Percentiles rank a stretch among this genome's conserved stretches.
Conservation (phyloP, 2,113 vertebrate species). For the Phylloscopus trochiloides region DNA sequence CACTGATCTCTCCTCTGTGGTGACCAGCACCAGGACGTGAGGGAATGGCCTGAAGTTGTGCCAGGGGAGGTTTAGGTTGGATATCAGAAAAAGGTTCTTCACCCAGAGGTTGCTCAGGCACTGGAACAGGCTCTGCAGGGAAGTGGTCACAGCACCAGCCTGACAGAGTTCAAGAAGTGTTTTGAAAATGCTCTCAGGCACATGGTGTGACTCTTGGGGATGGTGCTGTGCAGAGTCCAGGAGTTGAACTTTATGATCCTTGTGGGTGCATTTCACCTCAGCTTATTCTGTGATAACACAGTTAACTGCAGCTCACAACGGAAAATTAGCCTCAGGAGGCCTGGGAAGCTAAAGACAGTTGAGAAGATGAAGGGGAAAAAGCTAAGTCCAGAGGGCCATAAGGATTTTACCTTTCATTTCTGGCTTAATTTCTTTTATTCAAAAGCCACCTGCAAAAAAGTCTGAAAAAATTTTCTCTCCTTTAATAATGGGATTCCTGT, state of each 20-base stretch:
- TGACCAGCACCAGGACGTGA: fast-evolving
- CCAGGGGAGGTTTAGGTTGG: fast-evolving
- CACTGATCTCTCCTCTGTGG: background rate
- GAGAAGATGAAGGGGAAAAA: background rate
- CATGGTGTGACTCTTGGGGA: background rate
- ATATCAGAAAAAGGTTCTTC: background rate
- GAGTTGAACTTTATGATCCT: background rate
- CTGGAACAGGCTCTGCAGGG: background rate
- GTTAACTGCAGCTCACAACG: background rate
- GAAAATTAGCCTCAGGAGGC: background rate
- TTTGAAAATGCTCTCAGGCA: background rate
- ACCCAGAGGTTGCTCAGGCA: fast-evolving
- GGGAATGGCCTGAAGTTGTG: background rate
- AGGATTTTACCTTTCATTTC: background rate
- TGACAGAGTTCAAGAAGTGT: fast-evolving
- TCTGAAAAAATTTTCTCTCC: background rate
- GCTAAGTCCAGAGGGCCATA: background rate
- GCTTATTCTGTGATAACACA: background rate
- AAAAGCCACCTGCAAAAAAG: background rate
- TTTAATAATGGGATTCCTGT: background rate
- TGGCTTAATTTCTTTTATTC: background rate
- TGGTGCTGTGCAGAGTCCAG: background rate
- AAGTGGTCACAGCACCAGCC: background rate
- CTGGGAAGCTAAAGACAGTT: background rate
- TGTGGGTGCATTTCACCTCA: background rate